phyloP scores from a whole-genome alignment of 2,797 vertebrate species.

The Rhinogobio ventralis region DNA sequence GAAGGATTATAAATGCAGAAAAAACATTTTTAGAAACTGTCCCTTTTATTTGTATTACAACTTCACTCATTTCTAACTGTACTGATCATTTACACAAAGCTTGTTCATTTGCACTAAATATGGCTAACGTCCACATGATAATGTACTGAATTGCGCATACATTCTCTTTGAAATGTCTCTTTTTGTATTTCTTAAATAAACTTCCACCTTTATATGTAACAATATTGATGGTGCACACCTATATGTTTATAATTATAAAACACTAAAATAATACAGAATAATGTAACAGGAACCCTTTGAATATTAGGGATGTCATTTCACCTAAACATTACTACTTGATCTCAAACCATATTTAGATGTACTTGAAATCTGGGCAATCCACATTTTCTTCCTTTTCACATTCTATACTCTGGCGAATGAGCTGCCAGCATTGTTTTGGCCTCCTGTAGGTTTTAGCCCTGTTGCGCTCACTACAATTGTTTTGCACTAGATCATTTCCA shows the following conservation, averaged over 20 bases:
- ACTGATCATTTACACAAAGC: neutral
- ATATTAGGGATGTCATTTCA: constrained; percentile 10
- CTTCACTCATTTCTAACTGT: neutral
- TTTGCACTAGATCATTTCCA: constrained; percentile 6
- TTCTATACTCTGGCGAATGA: constrained; percentile 75
- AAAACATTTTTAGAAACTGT: neutral
- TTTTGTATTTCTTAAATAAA: constrained; percentile 15
- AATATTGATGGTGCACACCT: neutral
- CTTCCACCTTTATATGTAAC: constrained; percentile 32
- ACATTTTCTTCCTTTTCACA: constrained; percentile 64
- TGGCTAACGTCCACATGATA: neutral
- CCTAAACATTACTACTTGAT: neutral
- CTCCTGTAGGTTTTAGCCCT: constrained; percentile 53
- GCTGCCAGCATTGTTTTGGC: constrained; percentile 70
- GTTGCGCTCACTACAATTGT: neutral
- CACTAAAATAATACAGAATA: constrained; percentile 12
- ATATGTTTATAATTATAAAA: constrained; percentile 14
- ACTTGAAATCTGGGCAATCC: constrained; percentile 67
- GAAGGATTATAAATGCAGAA: neutral
- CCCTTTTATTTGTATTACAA: neutral
- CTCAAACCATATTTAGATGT: constrained; percentile 60
- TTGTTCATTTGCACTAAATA: constrained; percentile 27
- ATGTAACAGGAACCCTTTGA: constrained; percentile 25
- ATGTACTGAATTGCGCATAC: neutral
- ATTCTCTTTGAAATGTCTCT: neutral